Base-by-base conservation (phyloP, 2,797 vertebrate genomes). In the Falco rusticolus region DNA sequence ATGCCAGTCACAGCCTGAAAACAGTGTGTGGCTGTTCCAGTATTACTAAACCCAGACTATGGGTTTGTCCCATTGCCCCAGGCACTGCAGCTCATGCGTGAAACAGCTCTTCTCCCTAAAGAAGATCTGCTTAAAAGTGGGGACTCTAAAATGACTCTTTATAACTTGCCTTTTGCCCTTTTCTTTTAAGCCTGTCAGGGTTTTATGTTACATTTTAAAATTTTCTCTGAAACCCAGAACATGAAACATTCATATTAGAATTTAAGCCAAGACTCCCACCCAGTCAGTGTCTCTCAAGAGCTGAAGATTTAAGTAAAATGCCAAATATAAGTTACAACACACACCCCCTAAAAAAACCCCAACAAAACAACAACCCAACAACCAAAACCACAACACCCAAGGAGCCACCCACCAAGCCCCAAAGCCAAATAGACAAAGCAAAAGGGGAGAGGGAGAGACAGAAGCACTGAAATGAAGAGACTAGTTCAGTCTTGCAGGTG, bases 391-490 rank as follows among this genome's bases (percentile, higher is more conserved):
- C 41, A 83, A 39, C 64, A 84, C 47, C 37, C 41, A 47, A 65
- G 47, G 45, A 95, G 66, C 88, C 90, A 92, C 90, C 94, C 91
- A 82, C 85, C 65, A 88, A 96, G 70, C 74, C 83, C 60, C 56
- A 63, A 70, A 89, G 77, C 69, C 74, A 88, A 93, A 61, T 1
- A 83, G 78, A 45, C 59, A 66, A 71, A 95, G 86, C 45, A 33
- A 75, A 78, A 47, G 15, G 21, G 31, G 54, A 84, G 75, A 87
- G 43, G 70, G 88, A 76, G 85, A 82, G 16, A 33, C 24, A 25
- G 45, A 68, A 45, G 60, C 43, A 9, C 59, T 83, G 87, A 86
- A 92, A 54, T 33, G 11, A 87, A 64, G 57, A 66, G 37, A 71
- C 68, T 87, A 50, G 41, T 79, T 87, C 57, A 51, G 81, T 91